Conservation (phyloP, 2,113 vertebrate genomes). For the Alethe diademata region DNA sequence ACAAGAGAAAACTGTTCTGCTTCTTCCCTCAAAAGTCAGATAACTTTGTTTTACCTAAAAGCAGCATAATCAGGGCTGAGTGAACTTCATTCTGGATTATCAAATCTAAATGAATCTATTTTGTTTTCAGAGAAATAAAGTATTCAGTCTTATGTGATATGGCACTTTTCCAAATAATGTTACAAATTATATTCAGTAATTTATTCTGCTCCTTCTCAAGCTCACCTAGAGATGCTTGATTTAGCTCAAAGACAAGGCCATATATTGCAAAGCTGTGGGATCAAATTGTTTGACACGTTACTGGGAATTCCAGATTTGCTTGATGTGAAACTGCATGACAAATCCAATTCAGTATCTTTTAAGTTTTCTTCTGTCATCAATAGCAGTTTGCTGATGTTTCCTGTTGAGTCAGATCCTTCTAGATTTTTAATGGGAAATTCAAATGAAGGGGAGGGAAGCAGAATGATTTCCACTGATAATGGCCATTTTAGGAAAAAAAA, state of each 20-base stretch:
- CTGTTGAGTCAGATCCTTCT: conserved; percentile 41
- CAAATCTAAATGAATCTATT: neutral
- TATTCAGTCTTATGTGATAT: neutral
- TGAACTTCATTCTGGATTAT: neutral
- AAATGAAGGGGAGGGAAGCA: neutral
- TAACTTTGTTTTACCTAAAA: neutral
- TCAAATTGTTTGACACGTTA: neutral
- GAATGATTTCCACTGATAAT: neutral
- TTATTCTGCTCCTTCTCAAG: neutral
- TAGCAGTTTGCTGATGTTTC: conserved; percentile 10
- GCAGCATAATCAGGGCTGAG: neutral
- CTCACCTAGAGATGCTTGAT: neutral
- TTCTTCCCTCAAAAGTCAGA: neutral
- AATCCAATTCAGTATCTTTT: neutral
- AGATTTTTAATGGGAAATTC: neutral
- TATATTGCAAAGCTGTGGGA: neutral
- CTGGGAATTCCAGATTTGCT: neutral
- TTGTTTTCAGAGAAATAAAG: conserved; percentile 1
- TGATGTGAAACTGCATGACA: neutral
- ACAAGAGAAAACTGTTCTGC: neutral
- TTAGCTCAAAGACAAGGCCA: neutral
- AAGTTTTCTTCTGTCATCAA: neutral
- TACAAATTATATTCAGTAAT: neutral
- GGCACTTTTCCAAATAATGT: neutral
- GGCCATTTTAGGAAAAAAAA: neutral